A percentile compares a stretch with the other conserved stretches of the same genome.
These are phyloP conservation scores for Sturnira hondurensis DNA, from an alignment of 2,113 vertebrate species.

Conservation along the genomic window DNA sequence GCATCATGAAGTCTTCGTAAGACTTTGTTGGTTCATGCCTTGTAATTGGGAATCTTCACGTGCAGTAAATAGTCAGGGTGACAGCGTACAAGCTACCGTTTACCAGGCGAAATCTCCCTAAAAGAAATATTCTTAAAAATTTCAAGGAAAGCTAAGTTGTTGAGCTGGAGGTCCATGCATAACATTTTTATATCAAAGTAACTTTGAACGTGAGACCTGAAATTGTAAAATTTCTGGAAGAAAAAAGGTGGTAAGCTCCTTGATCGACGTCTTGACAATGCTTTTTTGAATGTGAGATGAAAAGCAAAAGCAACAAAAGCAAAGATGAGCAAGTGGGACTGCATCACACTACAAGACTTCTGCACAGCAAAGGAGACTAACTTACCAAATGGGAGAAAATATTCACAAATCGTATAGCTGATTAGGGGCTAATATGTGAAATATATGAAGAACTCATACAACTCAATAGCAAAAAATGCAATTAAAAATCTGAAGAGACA, in stretches of 20 bases:
- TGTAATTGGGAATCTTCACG: background rate
- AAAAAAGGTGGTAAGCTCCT: background rate
- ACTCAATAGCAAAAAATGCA: background rate
- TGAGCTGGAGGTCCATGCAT: background rate
- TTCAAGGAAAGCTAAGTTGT: background rate
- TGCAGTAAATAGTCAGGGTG: background rate
- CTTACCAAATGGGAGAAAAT: background rate
- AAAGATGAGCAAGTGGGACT: background rate
- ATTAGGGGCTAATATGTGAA: background rate
- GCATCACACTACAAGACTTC: background rate
- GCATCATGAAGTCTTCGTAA: background rate
- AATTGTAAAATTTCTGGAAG: background rate
- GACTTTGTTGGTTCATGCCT: background rate
- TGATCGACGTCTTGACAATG: background rate
- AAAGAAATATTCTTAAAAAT: background rate
- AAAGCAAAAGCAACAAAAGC: background rate
- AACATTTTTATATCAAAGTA: background rate
- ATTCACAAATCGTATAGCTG: background rate
- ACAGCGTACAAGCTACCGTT: background rate
- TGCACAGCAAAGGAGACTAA: background rate
- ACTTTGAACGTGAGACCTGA: background rate
- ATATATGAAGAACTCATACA: background rate
- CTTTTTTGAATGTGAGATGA: background rate
- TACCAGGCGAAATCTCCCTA: background rate
- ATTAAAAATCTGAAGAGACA: background rate